Evolutionary conservation across 1,140 invertebrate species (phyloP).

Genomic region (Pogonognathellus flavescens): DNA sequence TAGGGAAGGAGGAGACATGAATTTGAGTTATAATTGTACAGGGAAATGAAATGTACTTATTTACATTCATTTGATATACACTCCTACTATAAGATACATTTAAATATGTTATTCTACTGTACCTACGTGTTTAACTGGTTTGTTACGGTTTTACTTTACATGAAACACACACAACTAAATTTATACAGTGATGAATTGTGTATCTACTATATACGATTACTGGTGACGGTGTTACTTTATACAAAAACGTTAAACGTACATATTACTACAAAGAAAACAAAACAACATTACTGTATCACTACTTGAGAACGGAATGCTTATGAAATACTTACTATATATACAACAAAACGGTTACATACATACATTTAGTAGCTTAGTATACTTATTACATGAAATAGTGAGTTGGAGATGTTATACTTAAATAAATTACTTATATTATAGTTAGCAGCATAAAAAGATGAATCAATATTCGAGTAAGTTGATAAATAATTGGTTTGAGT

Average conservation of each 20-base stretch:
- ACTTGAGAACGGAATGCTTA: slow-evolving; percentile 35
- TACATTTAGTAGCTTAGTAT: not conserved
- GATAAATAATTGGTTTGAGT: not conserved
- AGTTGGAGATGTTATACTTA: not conserved
- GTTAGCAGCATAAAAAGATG: not conserved
- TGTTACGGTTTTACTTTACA: slow-evolving; percentile 22
- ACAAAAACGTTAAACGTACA: slow-evolving; percentile 31
- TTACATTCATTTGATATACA: slow-evolving; percentile 6
- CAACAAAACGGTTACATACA: not conserved
- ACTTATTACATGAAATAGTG: not conserved
- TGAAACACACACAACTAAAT: slow-evolving; percentile 1
- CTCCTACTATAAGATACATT: not conserved
- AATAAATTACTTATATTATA: not conserved
- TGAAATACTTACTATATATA: slow-evolving; percentile 4
- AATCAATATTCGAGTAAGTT: not conserved
- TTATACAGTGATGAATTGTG: slow-evolving; percentile 6
- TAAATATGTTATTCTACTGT: slow-evolving; percentile 9
- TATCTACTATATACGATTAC: slow-evolving; percentile 13
- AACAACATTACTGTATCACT: slow-evolving; percentile 48
- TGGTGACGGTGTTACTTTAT: slow-evolving; percentile 46
- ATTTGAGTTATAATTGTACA: not conserved
- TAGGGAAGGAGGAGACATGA: not conserved
- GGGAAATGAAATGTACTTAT: slow-evolving; percentile 33
- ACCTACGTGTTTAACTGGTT: slow-evolving; percentile 36
- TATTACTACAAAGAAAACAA: slow-evolving; percentile 33